Percentiles rank a stretch among this genome's conserved stretches.
These are phyloP conservation scores for Scaptomyza caliginosa DNA, from an alignment of 2,888 invertebrate genomes.

Conservation along the genomic window DNA sequence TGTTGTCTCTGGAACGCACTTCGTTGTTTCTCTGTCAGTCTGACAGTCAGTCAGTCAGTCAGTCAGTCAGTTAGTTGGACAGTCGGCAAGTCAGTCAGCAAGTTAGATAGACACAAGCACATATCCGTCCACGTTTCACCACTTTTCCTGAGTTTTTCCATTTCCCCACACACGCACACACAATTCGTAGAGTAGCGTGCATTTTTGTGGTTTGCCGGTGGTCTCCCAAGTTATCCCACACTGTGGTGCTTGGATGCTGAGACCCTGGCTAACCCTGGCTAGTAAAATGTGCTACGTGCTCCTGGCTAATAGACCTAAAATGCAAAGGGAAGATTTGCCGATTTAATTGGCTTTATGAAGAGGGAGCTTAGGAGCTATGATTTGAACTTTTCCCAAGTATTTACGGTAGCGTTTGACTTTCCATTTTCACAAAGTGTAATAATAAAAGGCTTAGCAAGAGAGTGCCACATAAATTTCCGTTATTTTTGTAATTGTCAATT, in stretches of 20 bases:
- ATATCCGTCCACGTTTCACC: slow-evolving; percentile 74
- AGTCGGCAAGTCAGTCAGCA: slow-evolving; percentile 38
- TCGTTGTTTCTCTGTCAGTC: slow-evolving; percentile 22
- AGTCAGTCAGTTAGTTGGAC: slow-evolving; percentile 30
- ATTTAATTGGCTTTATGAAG: slow-evolving; percentile 54
- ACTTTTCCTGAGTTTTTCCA: slow-evolving; percentile 61
- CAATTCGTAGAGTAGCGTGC: slow-evolving; percentile 37
- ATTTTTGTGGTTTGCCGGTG: slow-evolving; percentile 53
- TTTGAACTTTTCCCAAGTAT: slow-evolving; percentile 9
- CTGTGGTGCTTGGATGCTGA: slow-evolving; percentile 14
- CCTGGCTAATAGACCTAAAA: slow-evolving; percentile 47
- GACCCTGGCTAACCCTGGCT: slow-evolving; percentile 4
- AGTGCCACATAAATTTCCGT: slow-evolving; percentile 61
- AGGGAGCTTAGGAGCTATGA: slow-evolving; percentile 4
- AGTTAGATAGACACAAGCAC: slow-evolving; percentile 39
- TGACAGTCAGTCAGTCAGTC: slow-evolving; percentile 18
- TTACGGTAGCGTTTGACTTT: neutral
- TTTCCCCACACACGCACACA: slow-evolving; percentile 47
- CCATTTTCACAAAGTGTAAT: slow-evolving; percentile 10
- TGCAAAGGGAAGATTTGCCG: slow-evolving; percentile 5
- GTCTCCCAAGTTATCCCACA: slow-evolving; percentile 44
- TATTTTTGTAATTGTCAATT: slow-evolving; percentile 73
- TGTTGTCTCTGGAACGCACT: slow-evolving; percentile 63
- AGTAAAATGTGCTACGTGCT: slow-evolving; percentile 61
- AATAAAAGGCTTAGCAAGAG: slow-evolving; percentile 51